Evolutionary conservation across 2,888 invertebrate species (phyloP), one percentile per base, ranked within the genome.

Genomic region (Parelbella ahira): DNA sequence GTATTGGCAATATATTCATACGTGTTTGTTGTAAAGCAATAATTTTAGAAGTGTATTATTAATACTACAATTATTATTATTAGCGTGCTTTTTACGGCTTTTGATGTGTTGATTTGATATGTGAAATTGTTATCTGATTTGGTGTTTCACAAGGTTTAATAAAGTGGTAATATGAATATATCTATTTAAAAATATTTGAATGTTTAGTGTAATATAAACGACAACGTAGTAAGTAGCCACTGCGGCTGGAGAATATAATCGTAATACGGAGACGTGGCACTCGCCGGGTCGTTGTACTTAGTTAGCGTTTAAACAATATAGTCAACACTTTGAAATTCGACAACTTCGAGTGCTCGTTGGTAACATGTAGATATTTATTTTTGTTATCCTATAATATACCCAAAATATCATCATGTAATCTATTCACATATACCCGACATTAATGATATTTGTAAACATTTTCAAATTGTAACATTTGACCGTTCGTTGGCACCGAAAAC

Each of bases 361-460:
- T 70, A 68, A 80, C 74, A 78, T 86, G 82, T 86, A 87, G 84
- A 87, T 87, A 84, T 86, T 86, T 87, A 87, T 87, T 87, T 86
- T 84, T 86, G 86, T 87, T 84, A 83, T 80, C n/a, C n/a, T 70
- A 68, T 83, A 78, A 80, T 83, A 76, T 82, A 75, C 64, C 78
- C 82, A 60, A 81, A 82, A 81, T 80, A n/a, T n/a, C n/a, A n/a
- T n/a, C n/a, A n/a, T n/a, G n/a, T n/a, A n/a, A n/a, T n/a, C n/a
- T n/a, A n/a, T n/a, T n/a, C n/a, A n/a, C n/a, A n/a, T n/a, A n/a
- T n/a, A n/a, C n/a, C n/a, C n/a, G n/a, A n/a, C n/a, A n/a, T n/a
- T n/a, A n/a, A n/a, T n/a, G n/a, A n/a, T n/a, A n/a, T n/a, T n/a
- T n/a, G n/a, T n/a, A n/a, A n/a, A 34, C 23, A 18, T 15, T 13